Conservation (phyloP, 2,888 invertebrate species). For the Phasia obesa region DNA sequence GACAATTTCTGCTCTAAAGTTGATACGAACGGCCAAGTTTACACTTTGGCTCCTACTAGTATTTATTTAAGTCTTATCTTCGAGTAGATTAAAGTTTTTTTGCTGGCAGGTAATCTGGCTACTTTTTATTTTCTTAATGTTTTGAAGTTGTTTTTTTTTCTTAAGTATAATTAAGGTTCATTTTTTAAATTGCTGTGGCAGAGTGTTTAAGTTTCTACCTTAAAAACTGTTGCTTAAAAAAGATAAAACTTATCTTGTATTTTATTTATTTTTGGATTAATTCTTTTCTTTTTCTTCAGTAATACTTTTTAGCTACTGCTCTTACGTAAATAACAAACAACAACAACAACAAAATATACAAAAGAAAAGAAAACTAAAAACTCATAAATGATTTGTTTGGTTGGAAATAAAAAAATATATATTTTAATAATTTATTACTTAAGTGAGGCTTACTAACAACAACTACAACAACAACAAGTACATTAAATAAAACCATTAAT, state of each 20-base stretch:
- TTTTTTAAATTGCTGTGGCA: background rate
- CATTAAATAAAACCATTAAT: conserved; percentile 50
- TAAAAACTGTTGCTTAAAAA: conserved; percentile 11
- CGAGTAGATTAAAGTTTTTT: too few relatives aligned
- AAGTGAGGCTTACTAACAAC: conserved; percentile 56
- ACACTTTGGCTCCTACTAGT: too few relatives aligned
- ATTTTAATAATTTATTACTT: conserved; percentile 70
- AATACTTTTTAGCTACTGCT: conserved; percentile 60
- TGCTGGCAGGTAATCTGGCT: too few relatives aligned
- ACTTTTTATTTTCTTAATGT: background rate
- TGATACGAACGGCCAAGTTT: too few relatives aligned
- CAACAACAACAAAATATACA: too few relatives aligned
- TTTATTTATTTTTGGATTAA: conserved; percentile 46
- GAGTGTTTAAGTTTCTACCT: conserved; percentile 9
- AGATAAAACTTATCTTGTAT: conserved; percentile 58
- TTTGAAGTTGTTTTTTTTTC: background rate
- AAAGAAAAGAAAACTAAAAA: conserved; percentile 19
- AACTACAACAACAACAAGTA: conserved; percentile 28
- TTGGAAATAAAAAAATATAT: conserved; percentile 50
- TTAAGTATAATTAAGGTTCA: background rate
- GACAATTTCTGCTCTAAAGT: too few relatives aligned
- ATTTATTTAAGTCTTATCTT: too few relatives aligned
- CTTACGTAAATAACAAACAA: conserved; percentile 62
- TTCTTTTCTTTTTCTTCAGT: background rate
- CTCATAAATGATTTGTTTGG: conserved; percentile 53